Conservation (phyloP, 2,797 vertebrate genomes). For the Lacerta viridis region DNA sequence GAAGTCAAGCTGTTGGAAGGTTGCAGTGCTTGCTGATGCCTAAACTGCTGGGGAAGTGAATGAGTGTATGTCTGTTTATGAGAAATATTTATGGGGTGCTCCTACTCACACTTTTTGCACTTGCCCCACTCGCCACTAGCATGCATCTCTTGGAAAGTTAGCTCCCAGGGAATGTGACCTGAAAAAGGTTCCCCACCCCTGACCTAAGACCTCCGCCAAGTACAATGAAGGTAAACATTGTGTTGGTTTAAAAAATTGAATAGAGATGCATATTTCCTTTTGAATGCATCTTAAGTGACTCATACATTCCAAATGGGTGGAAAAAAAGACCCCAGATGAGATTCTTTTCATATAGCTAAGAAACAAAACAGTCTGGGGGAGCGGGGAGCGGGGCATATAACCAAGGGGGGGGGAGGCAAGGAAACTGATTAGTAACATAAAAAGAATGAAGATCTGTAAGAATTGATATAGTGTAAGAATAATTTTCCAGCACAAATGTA, state of each 20-base stretch:
- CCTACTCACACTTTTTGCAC: too few species aligned
- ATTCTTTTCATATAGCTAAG: constrained; percentile 1
- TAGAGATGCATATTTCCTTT: neutral
- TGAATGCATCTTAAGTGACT: neutral
- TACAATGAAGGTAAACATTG: constrained; percentile 11
- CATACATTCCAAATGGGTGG: neutral
- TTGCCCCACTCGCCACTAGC: too few species aligned
- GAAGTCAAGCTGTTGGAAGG: too few species aligned
- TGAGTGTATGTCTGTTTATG: too few species aligned
- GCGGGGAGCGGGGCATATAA: too few species aligned
- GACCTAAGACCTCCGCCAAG: neutral
- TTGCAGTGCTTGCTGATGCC: too few species aligned
- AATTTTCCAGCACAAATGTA: neutral
- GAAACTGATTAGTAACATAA: neutral
- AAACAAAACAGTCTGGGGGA: neutral
- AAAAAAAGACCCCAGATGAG: neutral
- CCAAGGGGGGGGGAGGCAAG: neutral
- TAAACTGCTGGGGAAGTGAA: too few species aligned
- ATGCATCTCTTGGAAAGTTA: too few species aligned
- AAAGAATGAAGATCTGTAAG: neutral
- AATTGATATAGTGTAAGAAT: neutral
- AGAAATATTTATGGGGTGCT: too few species aligned
- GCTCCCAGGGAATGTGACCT: too few species aligned
- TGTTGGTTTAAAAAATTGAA: neutral
- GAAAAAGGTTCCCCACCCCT: neutral